Conservation (phyloP, 2,113 vertebrate species). For the Piaya cayana region DNA sequence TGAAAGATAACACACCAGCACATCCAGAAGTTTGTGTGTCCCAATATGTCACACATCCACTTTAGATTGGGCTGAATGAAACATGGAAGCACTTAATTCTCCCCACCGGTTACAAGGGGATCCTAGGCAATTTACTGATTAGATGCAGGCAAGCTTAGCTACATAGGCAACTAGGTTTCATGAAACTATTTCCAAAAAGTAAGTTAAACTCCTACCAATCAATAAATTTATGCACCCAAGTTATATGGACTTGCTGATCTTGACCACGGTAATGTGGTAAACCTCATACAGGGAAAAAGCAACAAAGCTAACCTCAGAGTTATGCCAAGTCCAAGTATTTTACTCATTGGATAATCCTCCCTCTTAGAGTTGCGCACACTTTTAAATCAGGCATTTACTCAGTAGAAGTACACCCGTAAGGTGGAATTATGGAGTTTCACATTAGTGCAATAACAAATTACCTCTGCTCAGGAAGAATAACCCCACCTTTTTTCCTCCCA, state of each 20-base stretch:
- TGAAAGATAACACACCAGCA: not conserved
- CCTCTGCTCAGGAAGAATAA: not conserved
- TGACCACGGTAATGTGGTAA: not conserved
- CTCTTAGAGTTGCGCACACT: not conserved
- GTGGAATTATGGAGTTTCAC: not conserved
- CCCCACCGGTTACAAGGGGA: not conserved
- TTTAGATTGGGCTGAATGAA: not conserved
- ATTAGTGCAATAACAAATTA: not conserved
- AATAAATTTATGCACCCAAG: not conserved
- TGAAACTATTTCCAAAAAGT: not conserved
- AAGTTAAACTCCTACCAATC: not conserved
- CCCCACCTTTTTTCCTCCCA: too few relatives aligned
- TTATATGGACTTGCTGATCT: not conserved
- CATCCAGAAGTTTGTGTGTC: not conserved
- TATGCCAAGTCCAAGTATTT: not conserved
- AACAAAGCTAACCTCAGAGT: not conserved
- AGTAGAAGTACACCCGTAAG: not conserved
- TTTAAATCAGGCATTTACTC: not conserved
- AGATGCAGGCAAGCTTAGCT: not conserved
- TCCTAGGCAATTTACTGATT: not conserved
- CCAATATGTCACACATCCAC: not conserved
- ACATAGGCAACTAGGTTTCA: not conserved
- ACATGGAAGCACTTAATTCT: not conserved
- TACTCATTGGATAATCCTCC: not conserved
- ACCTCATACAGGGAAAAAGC: not conserved